A percentile compares a stretch with the other conserved stretches of the same genome.
Conservation (phyloP, 1,140 invertebrate species). For the Drosophila fuyamai region DNA sequence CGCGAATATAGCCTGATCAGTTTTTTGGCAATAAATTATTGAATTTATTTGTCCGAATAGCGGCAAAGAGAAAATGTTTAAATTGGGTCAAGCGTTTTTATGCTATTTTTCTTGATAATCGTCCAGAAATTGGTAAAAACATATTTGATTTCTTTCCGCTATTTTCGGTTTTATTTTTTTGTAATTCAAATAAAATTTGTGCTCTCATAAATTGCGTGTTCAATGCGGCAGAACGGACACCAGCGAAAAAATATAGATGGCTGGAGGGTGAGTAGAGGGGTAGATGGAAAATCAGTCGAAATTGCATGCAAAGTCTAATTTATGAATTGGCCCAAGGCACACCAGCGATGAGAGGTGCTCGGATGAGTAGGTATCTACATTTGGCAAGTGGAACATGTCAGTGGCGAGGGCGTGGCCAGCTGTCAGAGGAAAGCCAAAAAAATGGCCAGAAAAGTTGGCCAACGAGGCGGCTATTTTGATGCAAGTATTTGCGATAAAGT, state of each 20-base stretch:
- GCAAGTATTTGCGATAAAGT: constrained; percentile 31
- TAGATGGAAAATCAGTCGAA: constrained; percentile 25
- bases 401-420: constrained; percentile 33
- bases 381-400: constrained; percentile 34
- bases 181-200: constrained; percentile 64
- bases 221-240: constrained; percentile 67
- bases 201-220: constrained; percentile 68
- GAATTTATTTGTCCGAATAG: constrained; percentile 59
- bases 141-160: constrained; percentile 50
- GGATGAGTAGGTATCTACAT: constrained; percentile 26
- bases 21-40: constrained; percentile 69
- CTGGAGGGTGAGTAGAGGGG: neutral
- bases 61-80: constrained; percentile 16
- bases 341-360: constrained; percentile 3
- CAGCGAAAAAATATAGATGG: constrained; percentile 1
- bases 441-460: constrained; percentile 27
- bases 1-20: constrained; percentile 49
- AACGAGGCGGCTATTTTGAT: constrained; percentile 21
- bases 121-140: constrained; percentile 76
- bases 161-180: constrained; percentile 38
- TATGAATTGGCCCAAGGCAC: constrained; percentile 46
- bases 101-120: constrained; percentile 64
- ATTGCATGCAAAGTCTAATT: constrained; percentile 70
- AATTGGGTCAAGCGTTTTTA: constrained; percentile 28
- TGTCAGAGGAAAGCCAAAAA: constrained; percentile 34